Conservation (phyloP, 1,140 invertebrate genomes). For the Berghia stephanieae region DNA sequence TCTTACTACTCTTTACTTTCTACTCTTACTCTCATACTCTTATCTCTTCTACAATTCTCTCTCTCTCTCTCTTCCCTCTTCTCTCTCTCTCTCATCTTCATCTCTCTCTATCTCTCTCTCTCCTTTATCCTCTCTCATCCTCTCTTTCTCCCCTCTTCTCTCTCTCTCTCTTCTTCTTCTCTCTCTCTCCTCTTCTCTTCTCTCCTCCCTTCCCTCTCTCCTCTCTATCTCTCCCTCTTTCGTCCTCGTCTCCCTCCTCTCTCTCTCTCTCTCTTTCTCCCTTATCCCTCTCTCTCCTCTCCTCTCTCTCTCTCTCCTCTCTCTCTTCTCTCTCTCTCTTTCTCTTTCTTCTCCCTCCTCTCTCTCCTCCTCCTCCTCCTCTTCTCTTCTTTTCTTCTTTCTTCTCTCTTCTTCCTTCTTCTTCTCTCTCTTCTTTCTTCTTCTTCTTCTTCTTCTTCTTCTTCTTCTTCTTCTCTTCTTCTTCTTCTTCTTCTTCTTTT, state of each 20-base stretch:
- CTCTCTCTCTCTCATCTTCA: neutral
- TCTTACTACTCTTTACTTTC: neutral
- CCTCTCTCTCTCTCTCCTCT: neutral
- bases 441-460: neutral
- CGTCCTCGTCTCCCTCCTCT: neutral
- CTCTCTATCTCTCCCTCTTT: neutral
- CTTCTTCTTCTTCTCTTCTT: neutral
- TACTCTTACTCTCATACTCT: neutral
- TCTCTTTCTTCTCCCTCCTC: neutral
- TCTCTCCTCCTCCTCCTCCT: neutral
- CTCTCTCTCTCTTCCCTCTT: neutral
- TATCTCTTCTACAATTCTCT: neutral
- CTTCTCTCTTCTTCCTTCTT: neutral
- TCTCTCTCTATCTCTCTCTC: constrained; percentile 5
- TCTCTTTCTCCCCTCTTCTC: neutral
- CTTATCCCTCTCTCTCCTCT: no score
- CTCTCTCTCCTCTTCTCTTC: neutral
- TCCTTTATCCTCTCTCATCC: neutral
- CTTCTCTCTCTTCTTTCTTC: neutral
- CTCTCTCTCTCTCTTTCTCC: constrained; percentile 3
- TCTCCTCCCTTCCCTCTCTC: neutral
- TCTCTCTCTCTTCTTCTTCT: neutral
- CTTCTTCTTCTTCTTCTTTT: neutral
- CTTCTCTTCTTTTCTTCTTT: neutral
- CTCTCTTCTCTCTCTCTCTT: neutral